Conservation (phyloP, 2,113 vertebrate species). For the Melanocharis versteri region DNA sequence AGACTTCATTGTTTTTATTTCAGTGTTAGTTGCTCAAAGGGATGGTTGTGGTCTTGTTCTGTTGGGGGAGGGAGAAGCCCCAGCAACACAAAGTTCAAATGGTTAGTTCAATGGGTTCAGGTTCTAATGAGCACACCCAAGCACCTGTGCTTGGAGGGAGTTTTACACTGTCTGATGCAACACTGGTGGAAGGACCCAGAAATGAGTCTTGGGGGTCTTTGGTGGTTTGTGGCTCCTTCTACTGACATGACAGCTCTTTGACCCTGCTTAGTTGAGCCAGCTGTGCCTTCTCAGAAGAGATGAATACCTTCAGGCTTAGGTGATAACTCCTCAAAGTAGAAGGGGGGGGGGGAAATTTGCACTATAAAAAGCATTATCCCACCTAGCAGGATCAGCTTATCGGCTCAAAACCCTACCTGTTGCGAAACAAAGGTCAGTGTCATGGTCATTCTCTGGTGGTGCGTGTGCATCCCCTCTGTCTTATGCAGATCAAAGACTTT, state of each 20-base stretch:
- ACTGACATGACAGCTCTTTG: background rate
- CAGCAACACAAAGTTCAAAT: background rate
- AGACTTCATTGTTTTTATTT: background rate
- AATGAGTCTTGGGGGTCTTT: background rate
- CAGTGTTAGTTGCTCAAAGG: background rate
- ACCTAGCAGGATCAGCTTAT: background rate
- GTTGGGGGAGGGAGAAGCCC: rapidly evolving
- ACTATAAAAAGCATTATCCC: background rate
- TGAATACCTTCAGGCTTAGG: background rate
- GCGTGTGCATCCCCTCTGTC: background rate
- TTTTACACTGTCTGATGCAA: background rate
- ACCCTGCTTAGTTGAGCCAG: background rate
- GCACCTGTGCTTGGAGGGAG: background rate
- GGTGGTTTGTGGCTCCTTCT: background rate
- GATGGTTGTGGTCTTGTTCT: background rate
- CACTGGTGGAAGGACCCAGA: background rate
- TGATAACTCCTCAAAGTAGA: background rate
- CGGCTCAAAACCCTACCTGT: background rate
- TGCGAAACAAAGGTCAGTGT: background rate
- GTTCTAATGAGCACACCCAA: background rate
- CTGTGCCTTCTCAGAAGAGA: background rate
- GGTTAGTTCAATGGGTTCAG: rapidly evolving
- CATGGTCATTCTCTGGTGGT: background rate
- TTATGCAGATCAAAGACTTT: background rate
- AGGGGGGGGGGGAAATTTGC: background rate